Base-by-base conservation (phyloP, 2,797 vertebrate species). In the Myotis planiceps region DNA sequence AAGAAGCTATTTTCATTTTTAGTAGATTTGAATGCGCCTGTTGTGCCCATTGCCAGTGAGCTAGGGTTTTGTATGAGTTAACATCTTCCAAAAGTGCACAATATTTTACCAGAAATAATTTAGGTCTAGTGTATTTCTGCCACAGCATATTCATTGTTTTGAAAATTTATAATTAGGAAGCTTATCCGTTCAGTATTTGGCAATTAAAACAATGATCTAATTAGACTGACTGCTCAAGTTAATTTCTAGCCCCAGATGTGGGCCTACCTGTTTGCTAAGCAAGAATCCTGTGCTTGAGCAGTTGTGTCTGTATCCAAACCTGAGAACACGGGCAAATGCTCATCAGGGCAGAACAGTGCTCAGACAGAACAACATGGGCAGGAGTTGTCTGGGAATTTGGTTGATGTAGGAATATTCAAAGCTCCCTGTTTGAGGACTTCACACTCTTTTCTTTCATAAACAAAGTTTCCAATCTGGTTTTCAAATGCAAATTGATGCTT, bases 121-220 rank as follows among this genome's bases (percentile, higher is more conserved):
- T 49, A 69, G 37, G 27, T 4, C 16, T 16, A 9, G 37, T 23
- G 81, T 47, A 85, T 75, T 85, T 94, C 39, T 96, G 47, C 37
- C 37, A 69, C 10, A 18, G 13, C 10, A 68, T 76, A 45, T 34
- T 91, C 27, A 80, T 82, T 83, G 29, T 91, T 91, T 76, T 69
- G 55, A 95, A 94, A 72, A 89, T 88, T 78, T 95, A 82, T 65
- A 84, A 85, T 86, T 53, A 69, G 87, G 53, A 91, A 84, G n/a
- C 34, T 60, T 88, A 34, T 45, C 65, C 65, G 25, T 55, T 93
- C 21, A 69, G 16, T 80, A 69, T 63, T 96, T 90, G 66, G 27
- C 66, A 88, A 83, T 88, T 92, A 80, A 95, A 91, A 80, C 32
- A 39, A 23, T 51, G 29, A 87, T 92, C 60, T 90, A 86, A 68